These are phyloP conservation scores for Dolichopus griseipennis DNA, from an alignment of 2,888 invertebrate genomes.

Conservation along the genomic window DNA sequence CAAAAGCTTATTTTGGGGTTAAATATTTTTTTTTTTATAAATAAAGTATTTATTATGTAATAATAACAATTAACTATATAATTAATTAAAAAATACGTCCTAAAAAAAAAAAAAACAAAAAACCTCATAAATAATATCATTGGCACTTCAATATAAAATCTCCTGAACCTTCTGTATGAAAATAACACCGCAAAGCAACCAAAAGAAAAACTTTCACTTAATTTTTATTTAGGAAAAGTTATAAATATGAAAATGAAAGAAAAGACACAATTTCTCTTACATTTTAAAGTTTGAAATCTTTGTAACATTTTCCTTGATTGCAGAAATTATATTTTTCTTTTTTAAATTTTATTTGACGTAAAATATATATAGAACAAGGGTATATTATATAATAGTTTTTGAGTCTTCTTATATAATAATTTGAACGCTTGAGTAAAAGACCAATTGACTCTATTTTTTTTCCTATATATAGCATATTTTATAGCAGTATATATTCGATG, in stretches of 20 bases:
- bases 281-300: neutral
- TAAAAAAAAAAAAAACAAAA: neutral
- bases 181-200: too few species aligned
- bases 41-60: too few species aligned
- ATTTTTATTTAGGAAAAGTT: too few species aligned
- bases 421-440: neutral
- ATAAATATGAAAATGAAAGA: too few species aligned
- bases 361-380: too few species aligned
- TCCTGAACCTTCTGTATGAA: neutral
- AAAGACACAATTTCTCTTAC: neutral
- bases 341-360: too few species aligned
- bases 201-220: too few species aligned
- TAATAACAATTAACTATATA: neutral
- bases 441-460: neutral
- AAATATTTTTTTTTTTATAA: neutral
- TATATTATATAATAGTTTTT: too few species aligned
- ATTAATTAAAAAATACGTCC: slow-evolving; percentile 7
- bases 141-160: slow-evolving; percentile 22
- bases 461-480: neutral
- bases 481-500: neutral
- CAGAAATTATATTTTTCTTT: too few species aligned
- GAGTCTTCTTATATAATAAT: too few species aligned
- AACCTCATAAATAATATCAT: slow-evolving; percentile 17
- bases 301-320: too few species aligned
- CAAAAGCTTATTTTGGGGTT: slow-evolving; percentile 22